These are phyloP conservation scores for Hydropsyche betteni DNA, from an alignment of 2,888 invertebrate species.

Conservation along the genomic window DNA sequence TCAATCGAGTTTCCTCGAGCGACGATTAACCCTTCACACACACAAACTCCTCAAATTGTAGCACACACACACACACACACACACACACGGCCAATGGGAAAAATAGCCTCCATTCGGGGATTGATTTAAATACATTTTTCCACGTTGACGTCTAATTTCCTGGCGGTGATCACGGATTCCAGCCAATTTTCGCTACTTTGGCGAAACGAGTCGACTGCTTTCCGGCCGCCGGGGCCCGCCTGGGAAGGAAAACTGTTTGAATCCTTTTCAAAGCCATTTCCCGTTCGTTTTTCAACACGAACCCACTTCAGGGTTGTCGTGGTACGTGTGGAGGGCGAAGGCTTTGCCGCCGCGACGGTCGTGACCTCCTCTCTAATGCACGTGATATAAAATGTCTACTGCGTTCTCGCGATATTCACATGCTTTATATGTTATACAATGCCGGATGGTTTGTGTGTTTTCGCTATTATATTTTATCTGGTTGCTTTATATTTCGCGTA, in stretches of 20 bases:
- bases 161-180: slow-evolving; percentile 42
- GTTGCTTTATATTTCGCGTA: too few relatives aligned
- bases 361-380: not conserved
- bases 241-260: slow-evolving; percentile 45
- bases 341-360: not conserved
- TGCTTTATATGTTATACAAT: too few relatives aligned
- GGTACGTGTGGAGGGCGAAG: too few relatives aligned
- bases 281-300: slow-evolving; percentile 42
- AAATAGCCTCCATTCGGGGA: slow-evolving; percentile 30
- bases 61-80: slow-evolving; percentile 10
- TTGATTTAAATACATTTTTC: slow-evolving; percentile 49
- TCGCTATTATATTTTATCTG: too few relatives aligned
- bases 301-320: not conserved
- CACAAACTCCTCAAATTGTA: not conserved
- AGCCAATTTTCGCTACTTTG: slow-evolving; percentile 45
- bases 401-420: too few relatives aligned
- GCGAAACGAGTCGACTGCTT: slow-evolving; percentile 45
- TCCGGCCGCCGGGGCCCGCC: slow-evolving; percentile 38
- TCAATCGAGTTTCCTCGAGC: too few relatives aligned
- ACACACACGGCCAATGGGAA: not conserved
- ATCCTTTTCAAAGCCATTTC: slow-evolving; percentile 48
- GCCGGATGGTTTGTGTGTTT: too few relatives aligned
- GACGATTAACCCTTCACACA: not conserved
- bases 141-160: slow-evolving; percentile 49
- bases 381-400: not conserved